phyloP scores from a whole-genome alignment of 2,888 invertebrate species.

The Acanthoscelides obtectus region DNA sequence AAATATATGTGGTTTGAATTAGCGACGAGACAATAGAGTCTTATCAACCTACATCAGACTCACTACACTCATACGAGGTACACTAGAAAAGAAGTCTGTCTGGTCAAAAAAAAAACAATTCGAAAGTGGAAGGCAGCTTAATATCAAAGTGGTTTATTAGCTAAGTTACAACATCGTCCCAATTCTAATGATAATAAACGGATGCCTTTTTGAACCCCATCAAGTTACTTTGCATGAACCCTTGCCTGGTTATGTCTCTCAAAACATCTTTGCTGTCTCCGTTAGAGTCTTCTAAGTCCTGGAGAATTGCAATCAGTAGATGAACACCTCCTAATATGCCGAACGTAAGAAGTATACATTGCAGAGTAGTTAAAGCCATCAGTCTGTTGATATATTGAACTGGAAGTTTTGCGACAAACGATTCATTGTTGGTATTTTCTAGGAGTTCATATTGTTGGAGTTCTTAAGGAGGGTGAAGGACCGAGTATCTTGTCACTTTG shows the following conservation, averaged over 20 bases:
- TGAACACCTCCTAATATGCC: constrained; percentile 2
- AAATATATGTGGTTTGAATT: no score
- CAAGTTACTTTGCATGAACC: background rate
- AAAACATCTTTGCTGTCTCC: background rate
- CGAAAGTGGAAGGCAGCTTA: no score
- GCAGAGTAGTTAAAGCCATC: constrained; percentile 3
- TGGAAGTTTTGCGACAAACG: background rate
- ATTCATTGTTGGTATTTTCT: background rate
- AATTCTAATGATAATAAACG: background rate
- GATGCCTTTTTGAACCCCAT: background rate
- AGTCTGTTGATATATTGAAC: background rate
- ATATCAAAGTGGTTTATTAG: background rate
- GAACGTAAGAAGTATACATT: constrained; percentile 3
- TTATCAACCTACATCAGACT: background rate
- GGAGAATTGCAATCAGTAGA: constrained; percentile 1
- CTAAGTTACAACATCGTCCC: background rate
- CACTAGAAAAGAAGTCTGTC: no score
- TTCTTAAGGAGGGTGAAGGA: background rate
- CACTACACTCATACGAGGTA: no score
- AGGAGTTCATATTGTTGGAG: background rate
- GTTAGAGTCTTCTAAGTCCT: background rate
- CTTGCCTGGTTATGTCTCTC: constrained; percentile 1
- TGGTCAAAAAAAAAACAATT: no score
- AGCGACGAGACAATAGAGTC: no score
- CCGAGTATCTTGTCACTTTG: background rate